These are phyloP conservation scores for Sebastes cheni DNA, from an alignment of 2,797 vertebrate species.

Conservation along the genomic window DNA sequence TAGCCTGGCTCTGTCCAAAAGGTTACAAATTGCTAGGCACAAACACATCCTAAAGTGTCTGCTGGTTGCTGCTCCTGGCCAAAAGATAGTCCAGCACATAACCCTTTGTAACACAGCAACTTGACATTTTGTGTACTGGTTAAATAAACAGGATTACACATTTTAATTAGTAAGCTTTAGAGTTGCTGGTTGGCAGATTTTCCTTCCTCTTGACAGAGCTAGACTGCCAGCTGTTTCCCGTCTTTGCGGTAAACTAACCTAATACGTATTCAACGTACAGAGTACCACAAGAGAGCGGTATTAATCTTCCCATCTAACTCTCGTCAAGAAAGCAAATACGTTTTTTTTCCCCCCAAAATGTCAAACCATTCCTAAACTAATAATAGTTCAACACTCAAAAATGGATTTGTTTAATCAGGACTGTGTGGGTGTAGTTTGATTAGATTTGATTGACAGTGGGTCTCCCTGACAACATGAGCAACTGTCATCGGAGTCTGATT, in stretches of 20 bases:
- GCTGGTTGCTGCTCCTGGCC: too few relatives aligned
- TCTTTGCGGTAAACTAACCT: neutral
- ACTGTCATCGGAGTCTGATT: neutral
- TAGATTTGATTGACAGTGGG: neutral
- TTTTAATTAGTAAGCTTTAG: neutral
- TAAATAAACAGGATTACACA: too few relatives aligned
- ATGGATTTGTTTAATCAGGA: neutral
- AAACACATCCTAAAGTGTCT: too few relatives aligned
- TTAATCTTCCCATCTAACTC: neutral
- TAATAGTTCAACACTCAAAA: neutral
- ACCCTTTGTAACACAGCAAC: too few relatives aligned
- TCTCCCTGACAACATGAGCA: neutral
- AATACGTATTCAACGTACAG: neutral
- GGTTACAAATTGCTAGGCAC: too few relatives aligned
- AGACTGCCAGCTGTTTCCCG: neutral
- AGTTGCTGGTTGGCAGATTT: neutral
- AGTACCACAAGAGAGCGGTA: too few relatives aligned
- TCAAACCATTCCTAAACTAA: neutral
- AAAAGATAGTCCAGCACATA: too few relatives aligned
- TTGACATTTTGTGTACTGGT: neutral
- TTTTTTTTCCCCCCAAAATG: neutral
- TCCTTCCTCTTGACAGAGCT: neutral
- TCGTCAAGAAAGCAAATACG: neutral
- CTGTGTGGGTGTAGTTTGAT: neutral
- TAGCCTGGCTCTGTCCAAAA: too few relatives aligned